Base-by-base conservation (phyloP, 1,140 invertebrate genomes). In the Druon quercuslanigerum region DNA sequence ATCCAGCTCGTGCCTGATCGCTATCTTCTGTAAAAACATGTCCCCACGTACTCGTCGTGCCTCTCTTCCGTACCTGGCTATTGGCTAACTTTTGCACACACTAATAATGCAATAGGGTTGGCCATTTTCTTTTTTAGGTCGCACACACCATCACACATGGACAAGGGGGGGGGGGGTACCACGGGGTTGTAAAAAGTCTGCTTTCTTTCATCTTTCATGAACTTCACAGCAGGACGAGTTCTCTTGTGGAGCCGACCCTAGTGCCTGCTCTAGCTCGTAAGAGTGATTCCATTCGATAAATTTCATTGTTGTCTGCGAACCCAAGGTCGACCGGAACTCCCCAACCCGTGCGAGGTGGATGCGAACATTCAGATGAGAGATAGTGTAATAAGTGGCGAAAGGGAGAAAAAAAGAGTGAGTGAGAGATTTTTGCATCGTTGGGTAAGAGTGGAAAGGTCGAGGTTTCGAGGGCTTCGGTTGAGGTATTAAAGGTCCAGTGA, bases 1-100 rank as follows among this genome's bases (percentile, higher is more conserved):
- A 66, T 66, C 60, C 60, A 40, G 60, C 60, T 66, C 60, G 60
- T 66, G 60, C 60, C 60, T 20, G 60, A 66, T 66, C 60, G n/a
- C 60, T 66, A 66, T 66, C 60, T 66, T 66, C 60, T 66, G 60
- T 66, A 66, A 66, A 66, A 66, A 66, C 60, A 66, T 66, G 60
- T 66, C 60, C 60, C 60, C 60, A 66, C 60, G 60, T 66, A 66
- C 60, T 66, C 60, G 25, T 66, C 60, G 60, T 66, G 60, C 60
- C 60, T 40, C 40, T 66, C 60, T 66, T 66, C 25, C 60, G 13
- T 66, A 66, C 60, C 60, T 66, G 60, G 33, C 57, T 33, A 40
- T 16, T 25, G n/a, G 6, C 40, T 1, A 46, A 14, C 33, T 66
- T n/a, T 66, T 2, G 25, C 60, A 66, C 60, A 66, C 57, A 66